These are phyloP conservation scores for Fissipunctia ypsillon DNA, from an alignment of 2,888 invertebrate species.

Conservation along the genomic window DNA sequence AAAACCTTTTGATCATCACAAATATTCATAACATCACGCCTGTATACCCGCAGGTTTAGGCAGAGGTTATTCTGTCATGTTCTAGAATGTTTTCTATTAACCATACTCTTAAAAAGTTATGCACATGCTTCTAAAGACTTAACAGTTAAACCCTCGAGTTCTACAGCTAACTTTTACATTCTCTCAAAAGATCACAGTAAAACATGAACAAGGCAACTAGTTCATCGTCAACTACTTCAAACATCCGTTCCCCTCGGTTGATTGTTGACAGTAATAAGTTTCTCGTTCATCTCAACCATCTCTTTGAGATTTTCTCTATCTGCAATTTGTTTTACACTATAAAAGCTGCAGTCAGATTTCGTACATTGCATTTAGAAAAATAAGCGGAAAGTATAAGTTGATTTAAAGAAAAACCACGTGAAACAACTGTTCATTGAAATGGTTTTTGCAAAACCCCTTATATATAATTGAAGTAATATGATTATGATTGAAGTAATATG, in stretches of 20 bases:
- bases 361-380: not conserved
- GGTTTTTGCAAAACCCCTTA: not conserved
- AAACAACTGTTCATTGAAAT: not conserved
- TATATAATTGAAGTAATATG: too few relatives aligned
- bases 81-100: too few relatives aligned
- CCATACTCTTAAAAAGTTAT: too few relatives aligned
- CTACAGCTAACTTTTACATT: constrained; percentile 29
- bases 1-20: not conserved
- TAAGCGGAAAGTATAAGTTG: too few relatives aligned
- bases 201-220: constrained; percentile 49
- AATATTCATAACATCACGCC: not conserved
- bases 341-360: not conserved
- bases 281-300: constrained; percentile 39
- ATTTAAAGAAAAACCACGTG: not conserved
- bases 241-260: constrained; percentile 53
- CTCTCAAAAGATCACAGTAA: constrained; percentile 29
- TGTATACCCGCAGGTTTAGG: too few relatives aligned
- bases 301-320: constrained; percentile 26
- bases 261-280: constrained; percentile 52
- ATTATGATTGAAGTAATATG: too few relatives aligned
- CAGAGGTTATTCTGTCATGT: not conserved
- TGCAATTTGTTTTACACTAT: constrained; percentile 21
- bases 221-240: constrained; percentile 54
- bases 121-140: not conserved
- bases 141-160: constrained; percentile 1